Evolutionary conservation across 2,113 vertebrate genomes (phyloP), one percentile per base, ranked within the genome.

Genomic region (Crotalus horridus): DNA sequence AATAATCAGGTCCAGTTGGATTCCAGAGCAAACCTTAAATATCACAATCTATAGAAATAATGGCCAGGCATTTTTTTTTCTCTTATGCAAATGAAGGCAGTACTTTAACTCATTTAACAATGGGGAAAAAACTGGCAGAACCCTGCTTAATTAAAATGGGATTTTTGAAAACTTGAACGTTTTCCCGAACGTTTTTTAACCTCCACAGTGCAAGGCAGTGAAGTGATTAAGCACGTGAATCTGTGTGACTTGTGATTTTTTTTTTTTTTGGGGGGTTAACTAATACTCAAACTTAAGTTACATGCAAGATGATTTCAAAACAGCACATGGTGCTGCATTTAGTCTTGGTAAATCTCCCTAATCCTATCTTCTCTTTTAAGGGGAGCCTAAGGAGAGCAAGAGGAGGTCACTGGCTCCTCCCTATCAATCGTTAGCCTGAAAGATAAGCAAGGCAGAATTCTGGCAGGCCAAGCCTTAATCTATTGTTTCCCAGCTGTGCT

Each of bases 401-500:
- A 46, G 51, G n/a, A 74, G 91, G 87, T 88, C 87, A 15, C 2
- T 81, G 12, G 54, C 87, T 43, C 89, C 87, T 81, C 86, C 87
- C 87, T 89, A 61, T 89, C 90, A 51, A 89, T 15, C 9, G 7
- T 29, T 58, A 61, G 87, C 87, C 39, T 26, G 29, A 81, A 29
- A 12, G 93, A 94, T 94, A 94, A 94, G 88, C 74, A 24, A 23
- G 26, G 55, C 43, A n/a, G 81, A 64, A 51, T 56, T 85, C 20
- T 29, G 33, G 56, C 81, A 33, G 58, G 74, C 88, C 85, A 21
- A 56, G 20, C 88, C 88, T 88, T 94, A 94, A 94, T 94, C 93
- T 92, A 94, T 92, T 94, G 93, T 94, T 59, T 89, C 88, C 90
- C 93, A 94, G 88, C 93, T 91, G 93, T 39, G 85, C 20, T 3